A percentile compares a stretch with the other conserved stretches of the same genome.
These are phyloP conservation scores for Geotrypetes seraphini DNA, from an alignment of 2,797 vertebrate genomes.

Conservation along the genomic window DNA sequence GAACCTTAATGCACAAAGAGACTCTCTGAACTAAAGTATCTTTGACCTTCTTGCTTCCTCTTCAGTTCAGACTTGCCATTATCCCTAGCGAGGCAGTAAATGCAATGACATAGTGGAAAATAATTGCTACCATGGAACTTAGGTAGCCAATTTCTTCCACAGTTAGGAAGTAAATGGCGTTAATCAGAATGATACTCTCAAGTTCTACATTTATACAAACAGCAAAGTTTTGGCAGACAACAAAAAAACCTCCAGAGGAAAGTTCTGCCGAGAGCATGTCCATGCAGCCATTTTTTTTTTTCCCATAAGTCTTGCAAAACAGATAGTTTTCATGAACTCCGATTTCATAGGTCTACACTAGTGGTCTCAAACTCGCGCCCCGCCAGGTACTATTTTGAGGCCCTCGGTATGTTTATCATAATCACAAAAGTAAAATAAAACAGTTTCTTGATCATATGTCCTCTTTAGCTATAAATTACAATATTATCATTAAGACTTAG, in stretches of 20 bases:
- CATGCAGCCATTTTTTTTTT: background rate
- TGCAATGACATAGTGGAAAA: constrained; percentile 15
- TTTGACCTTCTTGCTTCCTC: constrained; percentile 46
- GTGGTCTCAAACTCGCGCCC: too few species aligned
- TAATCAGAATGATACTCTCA: constrained; percentile 29
- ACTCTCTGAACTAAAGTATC: constrained; percentile 33
- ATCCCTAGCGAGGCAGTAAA: constrained; percentile 30
- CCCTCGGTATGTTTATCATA: too few species aligned
- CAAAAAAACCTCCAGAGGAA: constrained; percentile 7
- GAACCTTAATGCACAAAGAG: constrained; percentile 44
- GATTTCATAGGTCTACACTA: background rate
- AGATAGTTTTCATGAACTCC: background rate
- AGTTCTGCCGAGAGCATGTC: constrained; percentile 7
- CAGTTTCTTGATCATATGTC: too few species aligned
- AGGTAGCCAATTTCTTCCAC: constrained; percentile 27
- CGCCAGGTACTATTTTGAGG: too few species aligned
- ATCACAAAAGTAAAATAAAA: too few species aligned
- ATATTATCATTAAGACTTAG: too few species aligned
- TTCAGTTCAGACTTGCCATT: constrained; percentile 24
- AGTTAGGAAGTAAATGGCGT: constrained; percentile 30
- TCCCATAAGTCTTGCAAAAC: too few species aligned
- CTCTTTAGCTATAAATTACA: too few species aligned
- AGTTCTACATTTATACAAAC: constrained; percentile 20
- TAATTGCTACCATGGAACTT: constrained; percentile 14
- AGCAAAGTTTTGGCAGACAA: constrained; percentile 10